Percentiles rank a stretch among this genome's conserved stretches.
Conservation (phyloP, 2,888 invertebrate genomes). For the Troglohyphantes excavatus region DNA sequence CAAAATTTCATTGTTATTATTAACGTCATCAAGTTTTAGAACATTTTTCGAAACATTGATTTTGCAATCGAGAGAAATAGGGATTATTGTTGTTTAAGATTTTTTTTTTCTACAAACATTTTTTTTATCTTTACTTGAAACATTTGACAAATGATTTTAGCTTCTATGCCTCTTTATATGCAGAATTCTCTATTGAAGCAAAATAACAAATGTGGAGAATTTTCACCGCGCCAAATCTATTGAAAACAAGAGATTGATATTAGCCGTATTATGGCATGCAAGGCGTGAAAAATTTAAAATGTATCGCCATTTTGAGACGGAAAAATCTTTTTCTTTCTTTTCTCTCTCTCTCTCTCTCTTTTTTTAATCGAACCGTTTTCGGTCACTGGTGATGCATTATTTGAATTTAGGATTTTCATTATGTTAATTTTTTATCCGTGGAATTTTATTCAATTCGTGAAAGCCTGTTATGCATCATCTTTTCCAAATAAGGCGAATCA, state of each 20-base stretch:
- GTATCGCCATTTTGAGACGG: conserved; percentile 72
- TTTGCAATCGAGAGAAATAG: conserved; percentile 76
- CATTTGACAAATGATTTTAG: conserved; percentile 77
- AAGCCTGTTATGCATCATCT: conserved; percentile 70
- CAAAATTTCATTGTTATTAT: conserved; percentile 73
- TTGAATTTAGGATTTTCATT: conserved; percentile 79
- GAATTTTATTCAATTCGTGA: conserved; percentile 64
- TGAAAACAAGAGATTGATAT: conserved; percentile 78
- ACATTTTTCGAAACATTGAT: conserved; percentile 79
- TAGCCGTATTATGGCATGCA: conserved; percentile 70
- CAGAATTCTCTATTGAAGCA: conserved; percentile 71
- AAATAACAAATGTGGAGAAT: conserved; percentile 76
- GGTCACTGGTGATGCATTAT: conserved; percentile 79
- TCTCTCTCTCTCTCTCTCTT: conserved; percentile 39
- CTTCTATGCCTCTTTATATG: conserved; percentile 42
- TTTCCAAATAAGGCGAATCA: conserved; percentile 77
- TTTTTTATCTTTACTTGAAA: conserved; percentile 27
- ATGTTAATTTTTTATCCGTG: conserved; percentile 72
- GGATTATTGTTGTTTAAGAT: conserved; percentile 66
- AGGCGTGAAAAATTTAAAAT: conserved; percentile 78
- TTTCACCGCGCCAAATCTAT: conserved; percentile 58
- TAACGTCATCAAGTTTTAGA: conserved; percentile 78
- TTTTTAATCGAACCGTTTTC: conserved; percentile 77
- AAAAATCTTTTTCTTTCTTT: conserved; percentile 14
- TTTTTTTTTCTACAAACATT: conserved; percentile 34